Percentiles rank a stretch among this genome's conserved stretches.
Evolutionary conservation across 2,113 vertebrate genomes (phyloP).

Genomic region (Neolamprologus falcicula): DNA sequence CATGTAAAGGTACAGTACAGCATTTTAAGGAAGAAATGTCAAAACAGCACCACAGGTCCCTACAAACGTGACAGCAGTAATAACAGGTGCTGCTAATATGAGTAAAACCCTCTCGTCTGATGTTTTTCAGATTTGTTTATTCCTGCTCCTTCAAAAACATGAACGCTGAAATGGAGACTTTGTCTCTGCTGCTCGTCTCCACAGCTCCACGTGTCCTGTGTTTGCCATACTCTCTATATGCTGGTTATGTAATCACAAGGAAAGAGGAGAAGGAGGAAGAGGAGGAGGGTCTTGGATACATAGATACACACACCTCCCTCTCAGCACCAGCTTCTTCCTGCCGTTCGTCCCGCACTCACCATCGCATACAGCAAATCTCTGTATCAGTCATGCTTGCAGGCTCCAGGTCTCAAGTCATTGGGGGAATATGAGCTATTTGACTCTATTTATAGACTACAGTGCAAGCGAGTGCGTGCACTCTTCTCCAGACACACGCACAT

Average conservation of each 20-base stretch:
- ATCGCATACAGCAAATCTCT: not conserved
- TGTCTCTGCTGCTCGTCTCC: not conserved
- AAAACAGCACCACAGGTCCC: not conserved
- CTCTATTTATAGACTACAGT: conserved; percentile 16
- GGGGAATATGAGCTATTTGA: not conserved
- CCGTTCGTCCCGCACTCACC: not conserved
- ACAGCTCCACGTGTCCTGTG: not conserved
- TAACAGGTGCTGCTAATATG: not conserved
- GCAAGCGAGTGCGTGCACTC: not conserved
- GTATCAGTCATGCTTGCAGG: not conserved
- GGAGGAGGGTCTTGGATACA: not conserved
- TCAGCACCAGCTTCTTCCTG: not conserved
- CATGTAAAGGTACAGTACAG: not conserved
- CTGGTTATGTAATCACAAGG: conserved; percentile 29
- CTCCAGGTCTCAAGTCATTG: not conserved
- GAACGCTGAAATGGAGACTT: not conserved
- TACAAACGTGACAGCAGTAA: not conserved
- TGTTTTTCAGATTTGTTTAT: rapidly evolving
- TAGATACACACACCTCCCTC: not conserved
- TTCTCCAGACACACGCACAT: not conserved
- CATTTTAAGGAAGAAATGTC: not conserved
- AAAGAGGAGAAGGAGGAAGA: not conserved
- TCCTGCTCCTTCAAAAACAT: not conserved
- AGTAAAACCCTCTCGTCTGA: not conserved
- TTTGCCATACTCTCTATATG: conserved; percentile 1